A percentile compares a stretch with the other conserved stretches of the same genome.
phyloP scores from a whole-genome alignment of 2,888 invertebrate species.

The Gari tellinella region DNA sequence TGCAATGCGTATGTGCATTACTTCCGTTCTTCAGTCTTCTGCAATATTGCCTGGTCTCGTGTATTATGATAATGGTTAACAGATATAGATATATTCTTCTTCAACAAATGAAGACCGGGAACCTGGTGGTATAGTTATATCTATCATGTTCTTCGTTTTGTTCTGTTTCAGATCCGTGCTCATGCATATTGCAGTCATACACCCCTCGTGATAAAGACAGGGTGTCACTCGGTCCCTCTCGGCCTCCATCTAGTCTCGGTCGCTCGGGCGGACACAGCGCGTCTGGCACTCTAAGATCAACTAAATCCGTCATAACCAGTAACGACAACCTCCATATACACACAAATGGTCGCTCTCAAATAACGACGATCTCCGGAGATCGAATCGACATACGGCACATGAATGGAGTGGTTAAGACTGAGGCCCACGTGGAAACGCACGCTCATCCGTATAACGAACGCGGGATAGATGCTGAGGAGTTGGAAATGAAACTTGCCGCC shows the following conservation, averaged over 20 bases:
- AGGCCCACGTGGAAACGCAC: constrained; percentile 36
- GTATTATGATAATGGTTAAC: too few relatives aligned
- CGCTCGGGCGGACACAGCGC: constrained; percentile 34
- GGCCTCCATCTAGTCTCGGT: constrained; percentile 41
- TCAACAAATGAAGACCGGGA: too few relatives aligned
- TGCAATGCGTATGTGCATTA: too few relatives aligned
- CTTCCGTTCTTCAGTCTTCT: too few relatives aligned
- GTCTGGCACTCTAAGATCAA: constrained; percentile 45
- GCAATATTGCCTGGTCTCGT: too few relatives aligned
- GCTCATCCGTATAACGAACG: constrained; percentile 46
- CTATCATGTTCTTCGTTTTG: too few relatives aligned
- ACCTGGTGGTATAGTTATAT: too few relatives aligned
- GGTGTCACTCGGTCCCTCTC: constrained; percentile 27
- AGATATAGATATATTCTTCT: too few relatives aligned
- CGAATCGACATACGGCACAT: constrained; percentile 15
- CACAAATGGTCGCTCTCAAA: constrained; percentile 42
- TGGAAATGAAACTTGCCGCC: constrained; percentile 8
- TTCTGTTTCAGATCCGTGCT: constrained; percentile 64
- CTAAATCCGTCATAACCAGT: constrained; percentile 38
- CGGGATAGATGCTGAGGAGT: constrained; percentile 34
- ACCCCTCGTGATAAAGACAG: constrained; percentile 55
- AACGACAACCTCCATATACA: constrained; percentile 33
- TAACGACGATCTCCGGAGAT: constrained; percentile 8
- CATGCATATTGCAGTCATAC: constrained; percentile 74
- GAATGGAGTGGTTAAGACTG: constrained; percentile 36